A percentile compares a stretch with the other conserved stretches of the same genome.
Conservation (phyloP, 2,113 vertebrate species). For the Trachemys scripta region DNA sequence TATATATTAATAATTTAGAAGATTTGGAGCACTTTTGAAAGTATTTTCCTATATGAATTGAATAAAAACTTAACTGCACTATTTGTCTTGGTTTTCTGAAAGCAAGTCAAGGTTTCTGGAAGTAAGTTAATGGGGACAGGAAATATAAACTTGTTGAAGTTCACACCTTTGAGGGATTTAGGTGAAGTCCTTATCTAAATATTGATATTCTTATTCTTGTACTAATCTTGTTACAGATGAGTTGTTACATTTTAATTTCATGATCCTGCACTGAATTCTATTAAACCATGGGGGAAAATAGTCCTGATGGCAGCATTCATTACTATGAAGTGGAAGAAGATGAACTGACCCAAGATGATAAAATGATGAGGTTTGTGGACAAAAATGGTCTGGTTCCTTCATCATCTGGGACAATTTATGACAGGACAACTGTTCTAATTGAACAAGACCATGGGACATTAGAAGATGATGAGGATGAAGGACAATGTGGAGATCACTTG, state of each 20-base stretch:
- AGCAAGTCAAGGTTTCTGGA: neutral
- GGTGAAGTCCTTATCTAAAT: neutral
- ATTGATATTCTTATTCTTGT: neutral
- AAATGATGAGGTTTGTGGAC: constrained; percentile 85
- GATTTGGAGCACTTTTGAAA: neutral
- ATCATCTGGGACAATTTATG: constrained; percentile 90
- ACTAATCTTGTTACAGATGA: constrained; percentile 68
- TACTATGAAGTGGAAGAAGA: constrained; percentile 88
- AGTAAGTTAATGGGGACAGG: neutral
- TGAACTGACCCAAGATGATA: constrained; percentile 83
- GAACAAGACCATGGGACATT: constrained; percentile 94
- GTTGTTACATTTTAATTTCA: constrained; percentile 11
- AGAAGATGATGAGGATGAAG: constrained; percentile 87
- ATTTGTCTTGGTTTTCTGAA: neutral
- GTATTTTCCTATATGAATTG: neutral
- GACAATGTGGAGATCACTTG: constrained; percentile 89
- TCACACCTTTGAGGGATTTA: neutral
- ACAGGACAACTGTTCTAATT: constrained; percentile 97
- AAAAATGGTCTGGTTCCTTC: constrained; percentile 88
- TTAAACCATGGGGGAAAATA: constrained; percentile 95
- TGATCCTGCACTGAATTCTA: constrained; percentile 74
- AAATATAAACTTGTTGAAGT: neutral
- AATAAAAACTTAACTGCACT: neutral
- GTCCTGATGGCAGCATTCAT: constrained; percentile 86
- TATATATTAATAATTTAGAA: neutral